Evolutionary conservation across 1,140 invertebrate genomes (phyloP).

Genomic region (Triops cancriformis): DNA sequence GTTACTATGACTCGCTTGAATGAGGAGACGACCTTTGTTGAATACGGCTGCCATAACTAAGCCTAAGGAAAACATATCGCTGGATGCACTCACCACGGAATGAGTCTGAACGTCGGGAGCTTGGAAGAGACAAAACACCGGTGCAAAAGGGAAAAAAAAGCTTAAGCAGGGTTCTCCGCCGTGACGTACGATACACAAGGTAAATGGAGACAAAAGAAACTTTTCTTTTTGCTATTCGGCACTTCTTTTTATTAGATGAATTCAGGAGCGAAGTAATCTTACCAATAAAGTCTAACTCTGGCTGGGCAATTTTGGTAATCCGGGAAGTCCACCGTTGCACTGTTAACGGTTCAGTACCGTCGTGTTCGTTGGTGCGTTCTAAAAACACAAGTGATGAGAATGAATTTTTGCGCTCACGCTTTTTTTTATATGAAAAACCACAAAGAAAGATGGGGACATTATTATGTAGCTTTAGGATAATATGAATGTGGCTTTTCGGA

Average conservation of each 20-base stretch:
- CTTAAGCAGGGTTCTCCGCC: conserved; percentile 14
- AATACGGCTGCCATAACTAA: conserved; percentile 86
- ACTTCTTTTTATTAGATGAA: not conserved
- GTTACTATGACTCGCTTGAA: conserved; percentile 79
- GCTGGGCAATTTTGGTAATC: conserved; percentile 83
- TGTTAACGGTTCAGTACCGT: conserved; percentile 57
- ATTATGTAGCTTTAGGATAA: too few relatives aligned
- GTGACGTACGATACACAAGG: not conserved
- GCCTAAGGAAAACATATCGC: conserved; percentile 92
- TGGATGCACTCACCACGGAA: conserved; percentile 70
- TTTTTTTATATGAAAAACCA: conserved; percentile 3
- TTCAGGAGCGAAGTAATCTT: conserved; percentile 36
- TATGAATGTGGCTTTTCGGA: too few relatives aligned
- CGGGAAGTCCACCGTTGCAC: conserved; percentile 79
- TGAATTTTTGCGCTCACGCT: not conserved
- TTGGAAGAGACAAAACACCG: conserved; percentile 39
- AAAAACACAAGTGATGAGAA: conserved; percentile 35
- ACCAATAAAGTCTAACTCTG: conserved; percentile 84
- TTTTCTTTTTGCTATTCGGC: conserved; percentile 17
- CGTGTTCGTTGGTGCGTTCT: conserved; percentile 60
- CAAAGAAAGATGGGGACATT: conserved; percentile 17
- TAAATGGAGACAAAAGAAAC: not conserved
- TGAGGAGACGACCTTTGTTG: conserved; percentile 74
- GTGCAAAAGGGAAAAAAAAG: conserved; percentile 31
- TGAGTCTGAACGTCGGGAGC: conserved; percentile 81